Evolutionary conservation across 2,797 vertebrate species (phyloP).

Genomic region (Urocyon cinereoargenteus): DNA sequence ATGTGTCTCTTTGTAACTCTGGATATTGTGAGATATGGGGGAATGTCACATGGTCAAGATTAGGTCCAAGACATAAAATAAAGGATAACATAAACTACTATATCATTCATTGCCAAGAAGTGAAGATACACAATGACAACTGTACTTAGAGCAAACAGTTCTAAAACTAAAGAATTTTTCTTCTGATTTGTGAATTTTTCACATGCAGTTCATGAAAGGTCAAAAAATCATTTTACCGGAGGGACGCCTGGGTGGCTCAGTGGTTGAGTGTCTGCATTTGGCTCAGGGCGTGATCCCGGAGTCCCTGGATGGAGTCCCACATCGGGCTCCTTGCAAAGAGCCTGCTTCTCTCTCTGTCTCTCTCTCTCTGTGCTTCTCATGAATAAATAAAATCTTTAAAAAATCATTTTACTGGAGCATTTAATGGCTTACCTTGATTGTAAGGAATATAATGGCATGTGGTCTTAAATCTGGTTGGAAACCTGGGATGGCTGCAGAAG

Average conservation of each 20-base stretch:
- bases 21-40: background rate
- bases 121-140: background rate
- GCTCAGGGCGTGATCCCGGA: background rate
- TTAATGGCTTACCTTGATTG: too few species aligned
- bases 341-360: too few species aligned
- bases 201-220: too few species aligned
- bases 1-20: background rate
- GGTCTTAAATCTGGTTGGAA: too few species aligned
- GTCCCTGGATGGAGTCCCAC: background rate
- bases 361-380: too few species aligned
- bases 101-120: background rate
- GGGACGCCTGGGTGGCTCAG: background rate
- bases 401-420: too few species aligned
- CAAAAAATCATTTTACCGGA: too few species aligned
- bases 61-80: background rate
- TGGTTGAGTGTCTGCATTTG: background rate
- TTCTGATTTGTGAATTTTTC: too few species aligned
- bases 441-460: too few species aligned
- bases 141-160: background rate
- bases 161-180: background rate
- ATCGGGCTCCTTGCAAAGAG: too few species aligned
- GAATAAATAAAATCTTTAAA: too few species aligned
- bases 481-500: too few species aligned
- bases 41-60: background rate
- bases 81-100: background rate